phyloP scores from a whole-genome alignment of 2,888 invertebrate genomes.

The Eupithecia pulchellata region DNA sequence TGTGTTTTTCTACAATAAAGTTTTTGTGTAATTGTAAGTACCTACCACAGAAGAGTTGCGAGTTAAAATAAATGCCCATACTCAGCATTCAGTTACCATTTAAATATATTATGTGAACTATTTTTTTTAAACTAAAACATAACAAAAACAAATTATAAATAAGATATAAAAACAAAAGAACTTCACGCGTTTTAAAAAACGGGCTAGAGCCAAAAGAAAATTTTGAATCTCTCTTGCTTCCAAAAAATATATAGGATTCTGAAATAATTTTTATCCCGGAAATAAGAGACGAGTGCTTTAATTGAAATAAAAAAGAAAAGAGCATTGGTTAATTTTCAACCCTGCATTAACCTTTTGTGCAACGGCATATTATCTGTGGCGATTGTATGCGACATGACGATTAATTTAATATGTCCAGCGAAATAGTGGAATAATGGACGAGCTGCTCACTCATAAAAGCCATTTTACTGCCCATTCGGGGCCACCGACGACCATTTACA shows the following conservation, averaged over 20 bases:
- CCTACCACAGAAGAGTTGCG: background rate
- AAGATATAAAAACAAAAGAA: no score
- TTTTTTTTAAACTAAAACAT: no score
- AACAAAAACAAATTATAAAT: no score
- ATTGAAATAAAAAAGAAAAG: no score
- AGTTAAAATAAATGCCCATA: background rate
- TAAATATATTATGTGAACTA: background rate
- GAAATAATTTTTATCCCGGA: no score
- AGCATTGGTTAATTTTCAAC: background rate
- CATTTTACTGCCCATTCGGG: conserved; percentile 74
- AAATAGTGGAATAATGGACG: conserved; percentile 69
- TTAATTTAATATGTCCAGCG: conserved; percentile 70
- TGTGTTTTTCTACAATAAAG: background rate
- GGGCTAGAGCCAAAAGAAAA: background rate
- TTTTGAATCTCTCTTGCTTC: background rate
- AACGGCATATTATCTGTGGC: background rate
- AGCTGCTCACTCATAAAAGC: conserved; percentile 74
- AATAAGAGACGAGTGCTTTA: background rate
- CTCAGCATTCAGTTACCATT: background rate
- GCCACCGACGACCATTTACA: conserved; percentile 62
- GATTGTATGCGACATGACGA: conserved; percentile 46
- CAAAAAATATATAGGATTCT: background rate
- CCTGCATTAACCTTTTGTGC: conserved; percentile 5
- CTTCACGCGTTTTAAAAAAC: no score
- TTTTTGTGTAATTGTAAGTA: background rate